Evolutionary conservation across 2,797 vertebrate species (phyloP).

Genomic region (Mormyrus hasselquistii): DNA sequence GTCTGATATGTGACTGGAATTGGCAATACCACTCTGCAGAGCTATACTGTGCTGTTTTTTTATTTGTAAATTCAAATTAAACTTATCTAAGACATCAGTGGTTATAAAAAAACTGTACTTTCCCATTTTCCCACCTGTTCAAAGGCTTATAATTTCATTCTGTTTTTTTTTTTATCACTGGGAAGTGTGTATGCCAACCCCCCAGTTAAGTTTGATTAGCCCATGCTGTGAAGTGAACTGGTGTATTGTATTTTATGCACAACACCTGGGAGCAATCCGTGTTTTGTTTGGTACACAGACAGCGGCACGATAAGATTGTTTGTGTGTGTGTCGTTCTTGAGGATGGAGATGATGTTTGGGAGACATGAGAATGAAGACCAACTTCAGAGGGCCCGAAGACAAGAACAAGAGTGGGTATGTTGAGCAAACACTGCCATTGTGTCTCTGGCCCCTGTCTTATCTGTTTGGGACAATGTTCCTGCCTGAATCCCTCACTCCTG

Average conservation of each 20-base stretch:
- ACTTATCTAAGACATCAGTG: not conserved
- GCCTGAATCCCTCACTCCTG: conserved; percentile 65
- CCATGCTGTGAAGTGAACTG: not conserved
- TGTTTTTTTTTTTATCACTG: not conserved
- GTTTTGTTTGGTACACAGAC: conserved; percentile 17
- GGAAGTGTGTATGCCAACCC: not conserved
- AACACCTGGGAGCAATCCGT: conserved; percentile 16
- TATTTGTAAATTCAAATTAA: not conserved
- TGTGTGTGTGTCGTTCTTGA: not conserved
- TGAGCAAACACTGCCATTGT: conserved; percentile 29
- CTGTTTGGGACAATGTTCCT: conserved; percentile 68
- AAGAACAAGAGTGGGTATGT: conserved; percentile 30
- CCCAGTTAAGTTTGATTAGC: not conserved
- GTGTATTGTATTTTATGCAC: not conserved
- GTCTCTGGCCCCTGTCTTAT: conserved; percentile 53
- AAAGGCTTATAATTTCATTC: not conserved
- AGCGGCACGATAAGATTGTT: conserved; percentile 20
- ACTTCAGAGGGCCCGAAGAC: conserved; percentile 37
- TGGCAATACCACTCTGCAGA: not conserved
- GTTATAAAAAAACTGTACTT: not conserved
- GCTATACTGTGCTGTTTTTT: not conserved
- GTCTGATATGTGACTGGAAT: not conserved
- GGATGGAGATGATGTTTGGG: conserved; percentile 26
- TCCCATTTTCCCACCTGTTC: not conserved
- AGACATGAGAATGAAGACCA: conserved; percentile 32